Evolutionary conservation across 2,113 vertebrate genomes (phyloP).

Genomic region (Struthio camelus): DNA sequence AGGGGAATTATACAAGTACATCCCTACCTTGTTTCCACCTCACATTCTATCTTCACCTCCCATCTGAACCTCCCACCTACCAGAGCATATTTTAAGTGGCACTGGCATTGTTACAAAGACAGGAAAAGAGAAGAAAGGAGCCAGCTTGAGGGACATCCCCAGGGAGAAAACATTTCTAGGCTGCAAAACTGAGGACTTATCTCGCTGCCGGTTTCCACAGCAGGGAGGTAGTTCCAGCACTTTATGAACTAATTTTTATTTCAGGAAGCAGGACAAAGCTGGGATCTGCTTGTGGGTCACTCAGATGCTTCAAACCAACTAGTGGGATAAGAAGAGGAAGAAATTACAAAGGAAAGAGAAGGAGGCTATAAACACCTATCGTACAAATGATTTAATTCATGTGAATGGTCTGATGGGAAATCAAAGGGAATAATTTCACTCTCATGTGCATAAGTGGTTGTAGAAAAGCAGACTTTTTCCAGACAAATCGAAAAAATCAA

Average conservation of each 20-base stretch:
- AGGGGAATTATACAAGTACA: no score
- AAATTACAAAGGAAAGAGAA: not conserved
- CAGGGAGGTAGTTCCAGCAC: not conserved
- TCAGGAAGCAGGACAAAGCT: not conserved
- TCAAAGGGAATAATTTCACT: not conserved
- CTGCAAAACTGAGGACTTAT: not conserved
- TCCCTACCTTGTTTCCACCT: not conserved
- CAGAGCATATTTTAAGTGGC: not conserved
- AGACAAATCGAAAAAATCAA: not conserved
- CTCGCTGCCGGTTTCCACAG: not conserved
- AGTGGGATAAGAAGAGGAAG: not conserved
- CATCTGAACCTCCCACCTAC: not conserved
- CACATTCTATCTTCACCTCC: not conserved
- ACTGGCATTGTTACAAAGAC: not conserved
- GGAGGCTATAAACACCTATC: not conserved
- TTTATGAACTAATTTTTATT: not conserved
- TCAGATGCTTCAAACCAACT: not conserved
- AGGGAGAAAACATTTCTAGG: not conserved
- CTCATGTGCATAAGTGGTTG: not conserved
- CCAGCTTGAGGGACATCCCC: not conserved
- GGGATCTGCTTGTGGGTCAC: not conserved
- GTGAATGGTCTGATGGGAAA: not conserved
- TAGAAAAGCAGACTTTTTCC: not conserved
- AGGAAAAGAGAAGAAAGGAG: not conserved
- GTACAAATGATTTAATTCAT: not conserved